These are phyloP conservation scores for Nomada flava DNA, from an alignment of 2,888 invertebrate genomes.

Conservation along the genomic window DNA sequence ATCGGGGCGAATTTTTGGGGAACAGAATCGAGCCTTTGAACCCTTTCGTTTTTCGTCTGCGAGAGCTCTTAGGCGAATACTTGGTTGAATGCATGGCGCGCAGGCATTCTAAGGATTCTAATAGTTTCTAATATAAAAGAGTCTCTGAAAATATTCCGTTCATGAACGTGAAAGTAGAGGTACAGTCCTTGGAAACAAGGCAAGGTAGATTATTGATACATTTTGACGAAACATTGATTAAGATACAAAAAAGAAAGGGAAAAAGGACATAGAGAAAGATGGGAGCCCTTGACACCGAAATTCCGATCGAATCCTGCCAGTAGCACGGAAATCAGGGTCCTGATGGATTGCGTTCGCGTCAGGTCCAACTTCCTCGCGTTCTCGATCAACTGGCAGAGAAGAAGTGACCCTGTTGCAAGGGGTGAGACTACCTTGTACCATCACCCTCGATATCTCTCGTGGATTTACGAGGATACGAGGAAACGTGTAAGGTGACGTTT, in stretches of 20 bases:
- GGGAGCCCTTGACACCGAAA: constrained; percentile 22
- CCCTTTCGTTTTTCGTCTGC: not conserved
- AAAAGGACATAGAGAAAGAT: not conserved
- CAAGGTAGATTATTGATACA: too few relatives aligned
- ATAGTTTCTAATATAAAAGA: too few relatives aligned
- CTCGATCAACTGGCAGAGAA: constrained; percentile 26
- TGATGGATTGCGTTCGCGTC: constrained; percentile 49
- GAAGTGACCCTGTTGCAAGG: constrained; percentile 27
- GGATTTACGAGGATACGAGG: constrained; percentile 22
- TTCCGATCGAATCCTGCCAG: constrained; percentile 39
- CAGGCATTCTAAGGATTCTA: too few relatives aligned
- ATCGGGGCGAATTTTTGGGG: constrained; percentile 23
- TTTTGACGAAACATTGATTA: too few relatives aligned
- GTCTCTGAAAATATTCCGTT: too few relatives aligned
- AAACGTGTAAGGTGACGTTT: not conserved
- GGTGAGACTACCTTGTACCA: not conserved
- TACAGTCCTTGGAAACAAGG: too few relatives aligned
- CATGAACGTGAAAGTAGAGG: too few relatives aligned
- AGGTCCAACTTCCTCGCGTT: constrained; percentile 35
- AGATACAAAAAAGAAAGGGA: not conserved
- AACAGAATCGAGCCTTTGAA: not conserved
- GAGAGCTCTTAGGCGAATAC: too few relatives aligned
- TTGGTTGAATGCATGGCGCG: too few relatives aligned
- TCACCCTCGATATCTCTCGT: constrained; percentile 23
- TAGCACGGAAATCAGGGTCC: constrained; percentile 47